These are phyloP conservation scores for Campoplex nolae DNA, from an alignment of 2,888 invertebrate species.

Conservation along the genomic window DNA sequence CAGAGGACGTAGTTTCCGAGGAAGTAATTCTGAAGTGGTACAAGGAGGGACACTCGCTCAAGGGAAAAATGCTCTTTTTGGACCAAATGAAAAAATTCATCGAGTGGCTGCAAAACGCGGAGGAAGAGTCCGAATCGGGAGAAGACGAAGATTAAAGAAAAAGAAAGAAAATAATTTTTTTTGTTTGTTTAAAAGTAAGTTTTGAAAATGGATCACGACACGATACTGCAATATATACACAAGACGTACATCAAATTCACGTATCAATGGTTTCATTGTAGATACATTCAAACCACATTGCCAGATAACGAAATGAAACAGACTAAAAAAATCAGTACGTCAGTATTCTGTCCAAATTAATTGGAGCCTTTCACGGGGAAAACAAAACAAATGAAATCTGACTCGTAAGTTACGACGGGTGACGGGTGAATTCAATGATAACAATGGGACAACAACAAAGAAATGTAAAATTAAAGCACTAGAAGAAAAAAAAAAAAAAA, in stretches of 20 bases:
- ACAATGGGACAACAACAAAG: conserved; percentile 39
- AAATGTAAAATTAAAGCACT: conserved; percentile 27
- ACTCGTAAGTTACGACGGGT: conserved; percentile 47
- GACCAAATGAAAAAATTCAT: conserved; percentile 99
- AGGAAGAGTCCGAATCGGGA: conserved; percentile 91
- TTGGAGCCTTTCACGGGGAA: conserved; percentile 61
- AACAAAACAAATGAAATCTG: conserved; percentile 37
- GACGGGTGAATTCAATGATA: conserved; percentile 54
- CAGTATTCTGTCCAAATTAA: conserved; percentile 79
- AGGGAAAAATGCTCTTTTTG: conserved; percentile 98
- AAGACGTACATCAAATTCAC: conserved; percentile 50
- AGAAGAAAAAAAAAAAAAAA: background rate
- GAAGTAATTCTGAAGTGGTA: conserved; percentile 98
- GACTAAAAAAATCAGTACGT: conserved; percentile 60
- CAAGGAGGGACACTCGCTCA: conserved; percentile 95
- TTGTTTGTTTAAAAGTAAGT: conserved; percentile 53
- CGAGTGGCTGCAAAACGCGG: conserved; percentile 98
- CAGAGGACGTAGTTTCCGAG: conserved; percentile 96
- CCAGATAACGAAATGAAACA: conserved; percentile 72
- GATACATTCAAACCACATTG: conserved; percentile 79
- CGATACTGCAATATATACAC: conserved; percentile 12
- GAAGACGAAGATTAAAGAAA: conserved; percentile 85
- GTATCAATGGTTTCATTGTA: conserved; percentile 61
- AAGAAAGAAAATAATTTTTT: background rate
- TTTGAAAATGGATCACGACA: conserved; percentile 18